Conservation (phyloP, 1,140 invertebrate species). For the Magallana ariakensis region DNA sequence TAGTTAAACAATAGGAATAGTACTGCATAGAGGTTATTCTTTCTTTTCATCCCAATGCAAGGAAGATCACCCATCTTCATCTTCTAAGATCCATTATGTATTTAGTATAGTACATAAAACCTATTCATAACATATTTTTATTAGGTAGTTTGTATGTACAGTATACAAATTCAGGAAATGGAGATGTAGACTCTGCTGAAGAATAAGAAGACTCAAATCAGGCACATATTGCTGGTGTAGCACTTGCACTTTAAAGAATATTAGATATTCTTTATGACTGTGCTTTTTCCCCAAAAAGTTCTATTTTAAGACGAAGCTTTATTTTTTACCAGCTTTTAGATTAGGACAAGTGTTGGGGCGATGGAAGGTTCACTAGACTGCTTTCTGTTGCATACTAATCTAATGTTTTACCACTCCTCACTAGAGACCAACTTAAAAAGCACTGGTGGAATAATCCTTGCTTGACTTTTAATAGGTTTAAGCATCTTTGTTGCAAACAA, state of each 20-base stretch:
- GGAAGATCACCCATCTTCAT: background rate
- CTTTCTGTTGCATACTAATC: constrained; percentile 26
- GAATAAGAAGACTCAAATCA: too few relatives aligned
- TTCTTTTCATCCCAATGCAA: background rate
- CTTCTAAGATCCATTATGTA: background rate
- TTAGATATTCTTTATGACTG: too few relatives aligned
- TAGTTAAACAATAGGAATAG: background rate
- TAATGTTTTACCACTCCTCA: background rate
- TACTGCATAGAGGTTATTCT: background rate
- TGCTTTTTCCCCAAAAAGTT: too few relatives aligned
- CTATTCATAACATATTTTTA: background rate
- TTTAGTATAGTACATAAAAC: too few relatives aligned
- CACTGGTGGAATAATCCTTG: background rate
- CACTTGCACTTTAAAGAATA: too few relatives aligned
- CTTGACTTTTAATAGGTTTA: background rate
- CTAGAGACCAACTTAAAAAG: background rate
- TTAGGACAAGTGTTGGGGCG: background rate
- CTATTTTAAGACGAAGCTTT: too few relatives aligned
- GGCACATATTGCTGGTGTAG: too few relatives aligned
- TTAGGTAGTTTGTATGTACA: background rate
- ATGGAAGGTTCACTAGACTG: background rate
- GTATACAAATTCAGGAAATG: too few relatives aligned
- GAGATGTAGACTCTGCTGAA: too few relatives aligned
- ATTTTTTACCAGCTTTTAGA: too few relatives aligned
- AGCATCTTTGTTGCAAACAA: too few relatives aligned